phyloP scores from a whole-genome alignment of 1,140 invertebrate genomes.

The Hesperophylax magnus region DNA sequence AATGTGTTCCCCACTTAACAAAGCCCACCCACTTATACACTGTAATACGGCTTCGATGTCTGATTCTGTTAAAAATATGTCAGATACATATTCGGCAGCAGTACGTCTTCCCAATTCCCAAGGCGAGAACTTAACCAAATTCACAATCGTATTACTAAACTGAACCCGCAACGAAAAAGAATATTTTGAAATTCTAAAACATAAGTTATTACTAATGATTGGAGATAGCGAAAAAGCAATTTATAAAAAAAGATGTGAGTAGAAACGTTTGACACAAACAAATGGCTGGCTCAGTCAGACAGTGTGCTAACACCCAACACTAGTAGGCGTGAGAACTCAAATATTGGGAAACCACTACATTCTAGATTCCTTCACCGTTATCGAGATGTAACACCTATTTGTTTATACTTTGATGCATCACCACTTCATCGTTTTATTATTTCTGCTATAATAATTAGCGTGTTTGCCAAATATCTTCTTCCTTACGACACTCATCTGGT shows the following conservation, averaged over 20 bases:
- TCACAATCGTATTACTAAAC: no score
- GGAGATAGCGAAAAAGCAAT: not conserved
- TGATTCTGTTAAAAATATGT: not conserved
- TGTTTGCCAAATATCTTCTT: no score
- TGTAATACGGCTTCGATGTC: not conserved
- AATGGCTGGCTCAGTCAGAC: conserved; percentile 13
- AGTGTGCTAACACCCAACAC: conserved; percentile 17
- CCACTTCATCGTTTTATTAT: not conserved
- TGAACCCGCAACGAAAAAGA: no score
- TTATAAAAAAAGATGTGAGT: conserved; percentile 12
- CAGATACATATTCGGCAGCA: not conserved
- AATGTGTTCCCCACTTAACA: no score
- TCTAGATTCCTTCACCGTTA: conserved; percentile 27
- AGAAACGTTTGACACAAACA: conserved; percentile 21
- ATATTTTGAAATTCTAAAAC: not conserved
- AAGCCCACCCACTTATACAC: no score
- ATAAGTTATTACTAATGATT: conserved; percentile 19
- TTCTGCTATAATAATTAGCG: no score
- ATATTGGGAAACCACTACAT: conserved; percentile 19
- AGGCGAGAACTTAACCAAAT: no score
- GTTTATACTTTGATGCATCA: not conserved
- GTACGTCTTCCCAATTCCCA: not conserved
- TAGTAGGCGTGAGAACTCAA: conserved; percentile 35
- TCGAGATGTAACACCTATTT: conserved; percentile 23
- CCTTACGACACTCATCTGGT: no score